phyloP scores from a whole-genome alignment of 2,888 invertebrate species.

The Lasioglossum marginatum region DNA sequence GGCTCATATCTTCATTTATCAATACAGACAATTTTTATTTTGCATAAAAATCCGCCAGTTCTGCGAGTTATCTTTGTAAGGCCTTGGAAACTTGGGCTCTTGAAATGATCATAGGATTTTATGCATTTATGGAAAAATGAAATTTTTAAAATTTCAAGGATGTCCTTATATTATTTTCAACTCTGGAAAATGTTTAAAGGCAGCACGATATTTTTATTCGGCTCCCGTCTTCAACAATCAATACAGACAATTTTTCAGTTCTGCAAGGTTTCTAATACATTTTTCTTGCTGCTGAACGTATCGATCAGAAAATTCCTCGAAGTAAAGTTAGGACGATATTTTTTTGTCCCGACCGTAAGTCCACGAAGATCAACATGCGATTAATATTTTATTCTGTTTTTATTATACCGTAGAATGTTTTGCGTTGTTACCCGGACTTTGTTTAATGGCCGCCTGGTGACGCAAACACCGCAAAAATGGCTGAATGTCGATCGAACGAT shows the following conservation, averaged over 20 bases:
- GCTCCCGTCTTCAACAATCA: background rate
- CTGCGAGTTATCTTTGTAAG: background rate
- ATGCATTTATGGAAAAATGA: background rate
- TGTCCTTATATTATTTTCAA: no score
- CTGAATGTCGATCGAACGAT: background rate
- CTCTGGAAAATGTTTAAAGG: no score
- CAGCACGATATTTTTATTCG: no score
- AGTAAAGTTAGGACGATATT: background rate
- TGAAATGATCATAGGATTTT: background rate
- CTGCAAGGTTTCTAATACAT: background rate
- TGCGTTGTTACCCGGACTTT: background rate
- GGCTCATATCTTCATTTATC: background rate
- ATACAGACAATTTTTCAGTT: background rate
- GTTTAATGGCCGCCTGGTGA: background rate
- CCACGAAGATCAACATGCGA: background rate
- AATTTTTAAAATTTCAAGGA: background rate
- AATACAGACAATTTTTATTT: background rate
- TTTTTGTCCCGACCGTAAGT: background rate
- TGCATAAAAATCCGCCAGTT: background rate
- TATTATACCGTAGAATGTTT: background rate
- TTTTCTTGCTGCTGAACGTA: background rate
- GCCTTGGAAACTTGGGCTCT: no score
- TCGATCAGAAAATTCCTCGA: background rate
- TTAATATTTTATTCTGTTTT: background rate
- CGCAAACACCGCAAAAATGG: background rate